Evolutionary conservation across 1,140 invertebrate genomes (phyloP).

Genomic region (Reticulitermes speratus): DNA sequence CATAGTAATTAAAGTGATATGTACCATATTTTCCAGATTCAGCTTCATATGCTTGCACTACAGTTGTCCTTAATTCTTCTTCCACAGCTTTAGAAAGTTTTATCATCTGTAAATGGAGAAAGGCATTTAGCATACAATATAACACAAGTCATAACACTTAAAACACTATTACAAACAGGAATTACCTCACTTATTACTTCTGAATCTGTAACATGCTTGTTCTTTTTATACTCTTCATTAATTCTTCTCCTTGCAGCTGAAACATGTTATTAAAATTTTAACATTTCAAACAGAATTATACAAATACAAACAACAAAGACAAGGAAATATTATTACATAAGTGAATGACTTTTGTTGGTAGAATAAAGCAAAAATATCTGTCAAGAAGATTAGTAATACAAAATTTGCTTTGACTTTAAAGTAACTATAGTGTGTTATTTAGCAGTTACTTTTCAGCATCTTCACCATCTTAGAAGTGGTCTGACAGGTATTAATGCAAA

Average conservation of each 20-base stretch:
- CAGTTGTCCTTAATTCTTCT: slow-evolving; percentile 59
- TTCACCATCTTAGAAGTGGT: too few relatives aligned
- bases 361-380: too few relatives aligned
- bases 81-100: slow-evolving; percentile 62
- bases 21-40: slow-evolving; percentile 60
- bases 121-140: slow-evolving; percentile 24
- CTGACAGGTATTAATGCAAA: too few relatives aligned
- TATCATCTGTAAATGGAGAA: slow-evolving; percentile 55
- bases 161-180: slow-evolving; percentile 22
- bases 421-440: too few relatives aligned
- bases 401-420: too few relatives aligned
- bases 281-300: too few relatives aligned
- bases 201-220: slow-evolving; percentile 55
- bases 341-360: too few relatives aligned
- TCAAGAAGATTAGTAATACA: too few relatives aligned
- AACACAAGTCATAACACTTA: too few relatives aligned
- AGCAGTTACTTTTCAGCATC: too few relatives aligned
- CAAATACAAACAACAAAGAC: too few relatives aligned
- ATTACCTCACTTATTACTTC: slow-evolving; percentile 57
- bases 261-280: slow-evolving; percentile 25
- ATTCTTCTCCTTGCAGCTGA: slow-evolving; percentile 57
- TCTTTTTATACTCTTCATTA: slow-evolving; percentile 65
- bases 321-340: too few relatives aligned
- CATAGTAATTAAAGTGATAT: slow-evolving; percentile 4
- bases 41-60: slow-evolving; percentile 62